phyloP scores from a whole-genome alignment of 2,888 invertebrate species.

The Calliopum simillimum region DNA sequence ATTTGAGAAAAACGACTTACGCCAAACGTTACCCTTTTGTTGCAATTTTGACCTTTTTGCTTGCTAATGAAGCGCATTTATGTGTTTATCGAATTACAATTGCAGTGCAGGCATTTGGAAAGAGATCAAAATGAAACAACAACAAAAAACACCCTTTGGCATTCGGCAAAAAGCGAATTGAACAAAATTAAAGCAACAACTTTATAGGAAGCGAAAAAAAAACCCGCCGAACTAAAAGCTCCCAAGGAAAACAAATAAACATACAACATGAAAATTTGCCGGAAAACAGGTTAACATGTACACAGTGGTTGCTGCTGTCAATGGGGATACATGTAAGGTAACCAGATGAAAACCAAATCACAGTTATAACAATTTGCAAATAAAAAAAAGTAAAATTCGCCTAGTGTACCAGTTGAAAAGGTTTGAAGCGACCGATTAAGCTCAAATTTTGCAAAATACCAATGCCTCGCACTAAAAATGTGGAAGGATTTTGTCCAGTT shows the following conservation, averaged over 20 bases:
- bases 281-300: conserved; percentile 18
- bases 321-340: too few species aligned
- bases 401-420: too few species aligned
- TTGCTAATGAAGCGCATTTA: conserved; percentile 23
- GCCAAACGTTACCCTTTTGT: not conserved
- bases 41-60: conserved; percentile 25
- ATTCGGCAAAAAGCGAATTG: conserved; percentile 2
- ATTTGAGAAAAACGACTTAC: not conserved
- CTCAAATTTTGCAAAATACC: too few species aligned
- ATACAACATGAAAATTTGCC: not conserved
- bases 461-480: too few species aligned
- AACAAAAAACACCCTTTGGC: conserved; percentile 20
- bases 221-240: not conserved
- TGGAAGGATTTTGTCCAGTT: too few species aligned
- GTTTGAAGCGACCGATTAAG: too few species aligned
- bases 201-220: not conserved
- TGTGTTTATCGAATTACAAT: conserved; percentile 14
- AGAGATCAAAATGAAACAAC: not conserved
- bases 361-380: too few species aligned
- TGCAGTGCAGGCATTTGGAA: not conserved
- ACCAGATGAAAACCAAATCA: too few species aligned
- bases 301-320: too few species aligned
- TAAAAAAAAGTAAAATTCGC: too few species aligned
- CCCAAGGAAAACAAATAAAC: conserved; percentile 6
- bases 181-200: not conserved